A percentile compares a stretch with the other conserved stretches of the same genome.
These are phyloP conservation scores for Delia radicum DNA, from an alignment of 1,140 invertebrate species.

Conservation along the genomic window DNA sequence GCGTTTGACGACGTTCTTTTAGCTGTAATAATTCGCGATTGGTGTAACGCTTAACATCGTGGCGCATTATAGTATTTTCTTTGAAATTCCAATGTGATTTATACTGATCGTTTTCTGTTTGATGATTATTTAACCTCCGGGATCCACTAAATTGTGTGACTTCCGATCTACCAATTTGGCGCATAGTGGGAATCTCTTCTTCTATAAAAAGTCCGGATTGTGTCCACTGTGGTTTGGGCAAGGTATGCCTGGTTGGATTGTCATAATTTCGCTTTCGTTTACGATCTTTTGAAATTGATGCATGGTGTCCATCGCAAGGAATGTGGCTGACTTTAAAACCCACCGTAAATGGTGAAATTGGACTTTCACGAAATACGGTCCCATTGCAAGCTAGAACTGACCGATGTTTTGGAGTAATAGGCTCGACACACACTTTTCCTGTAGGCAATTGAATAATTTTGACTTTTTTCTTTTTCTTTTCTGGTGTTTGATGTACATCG, in stretches of 20 bases:
- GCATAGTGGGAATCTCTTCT: not conserved
- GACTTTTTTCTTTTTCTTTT: conserved; percentile 22
- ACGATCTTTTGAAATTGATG: not conserved
- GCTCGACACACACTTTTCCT: conserved; percentile 41
- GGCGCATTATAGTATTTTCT: conserved; percentile 16
- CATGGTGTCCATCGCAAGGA: not conserved
- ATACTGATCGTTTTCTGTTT: not conserved
- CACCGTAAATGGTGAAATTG: conserved; percentile 29
- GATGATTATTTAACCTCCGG: too few species aligned
- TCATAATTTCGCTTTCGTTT: conserved; percentile 26
- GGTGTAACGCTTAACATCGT: conserved; percentile 17
- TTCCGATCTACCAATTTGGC: not conserved
- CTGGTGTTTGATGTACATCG: not conserved
- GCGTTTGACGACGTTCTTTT: conserved; percentile 20
- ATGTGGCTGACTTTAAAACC: conserved; percentile 26
- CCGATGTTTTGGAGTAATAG: conserved; percentile 38
- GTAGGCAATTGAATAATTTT: conserved; percentile 32
- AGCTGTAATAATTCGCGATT: conserved; percentile 1
- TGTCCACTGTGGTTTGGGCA: conserved; percentile 31
- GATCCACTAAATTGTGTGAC: not conserved
- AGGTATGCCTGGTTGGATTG: conserved; percentile 8
- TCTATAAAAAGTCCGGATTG: conserved; percentile 28
- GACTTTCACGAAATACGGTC: conserved; percentile 35
- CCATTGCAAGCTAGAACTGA: conserved; percentile 14
- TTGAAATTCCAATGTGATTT: conserved; percentile 16